phyloP scores from a whole-genome alignment of 2,113 vertebrate genomes.

The Pseudorhombus dupliciocellatus region DNA sequence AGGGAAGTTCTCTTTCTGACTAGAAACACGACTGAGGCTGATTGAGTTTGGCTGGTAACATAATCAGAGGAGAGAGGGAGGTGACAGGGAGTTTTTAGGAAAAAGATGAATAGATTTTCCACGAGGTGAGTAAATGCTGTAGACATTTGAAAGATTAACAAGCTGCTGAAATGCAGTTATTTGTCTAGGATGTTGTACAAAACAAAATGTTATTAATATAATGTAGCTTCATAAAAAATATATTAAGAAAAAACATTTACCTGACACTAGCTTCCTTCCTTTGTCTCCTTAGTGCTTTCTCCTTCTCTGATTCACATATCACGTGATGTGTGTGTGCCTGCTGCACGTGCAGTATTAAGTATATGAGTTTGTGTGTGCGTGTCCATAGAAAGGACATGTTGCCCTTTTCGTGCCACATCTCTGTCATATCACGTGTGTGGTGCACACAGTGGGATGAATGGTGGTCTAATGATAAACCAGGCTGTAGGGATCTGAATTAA shows the following conservation, averaged over 20 bases:
- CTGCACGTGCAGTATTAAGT: conserved; percentile 3
- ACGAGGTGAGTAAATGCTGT: background rate
- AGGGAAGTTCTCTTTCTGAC: conserved; percentile 35
- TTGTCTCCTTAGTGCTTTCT: background rate
- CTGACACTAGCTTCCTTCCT: background rate
- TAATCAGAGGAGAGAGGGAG: background rate
- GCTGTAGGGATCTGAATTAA: conserved; percentile 25
- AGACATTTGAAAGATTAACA: too few species aligned
- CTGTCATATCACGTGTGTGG: conserved; percentile 39
- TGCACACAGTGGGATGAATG: conserved; percentile 1
- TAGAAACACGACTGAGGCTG: background rate
- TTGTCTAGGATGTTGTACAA: background rate
- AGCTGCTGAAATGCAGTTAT: too few species aligned
- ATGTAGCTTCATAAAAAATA: background rate
- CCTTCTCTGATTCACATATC: background rate
- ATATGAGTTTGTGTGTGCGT: background rate
- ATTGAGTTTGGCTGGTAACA: background rate
- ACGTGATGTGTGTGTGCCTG: conserved; percentile 1
- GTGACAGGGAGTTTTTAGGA: background rate
- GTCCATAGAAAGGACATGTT: conserved; percentile 24
- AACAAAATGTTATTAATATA: background rate
- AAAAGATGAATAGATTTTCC: too few species aligned
- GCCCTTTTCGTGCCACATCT: conserved; percentile 42
- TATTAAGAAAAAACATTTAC: background rate
- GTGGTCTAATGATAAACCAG: conserved; percentile 33